Evolutionary conservation across 2,113 vertebrate genomes (phyloP).

Genomic region (Microtus ochrogaster): DNA sequence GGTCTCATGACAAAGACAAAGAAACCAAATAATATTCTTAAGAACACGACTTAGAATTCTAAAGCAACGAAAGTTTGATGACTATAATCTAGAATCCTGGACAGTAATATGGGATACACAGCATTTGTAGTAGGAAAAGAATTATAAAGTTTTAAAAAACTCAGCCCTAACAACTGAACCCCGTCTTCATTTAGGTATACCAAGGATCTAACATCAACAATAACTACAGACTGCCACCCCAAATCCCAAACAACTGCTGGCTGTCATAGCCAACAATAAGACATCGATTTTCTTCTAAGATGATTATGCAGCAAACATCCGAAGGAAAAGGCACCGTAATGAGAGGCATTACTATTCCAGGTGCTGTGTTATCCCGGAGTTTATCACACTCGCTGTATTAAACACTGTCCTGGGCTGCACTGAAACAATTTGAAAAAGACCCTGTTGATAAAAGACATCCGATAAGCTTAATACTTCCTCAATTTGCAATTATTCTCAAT

Average conservation of each 20-base stretch:
- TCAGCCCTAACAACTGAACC: not conserved
- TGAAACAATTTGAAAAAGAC: not conserved
- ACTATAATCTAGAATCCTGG: constrained; percentile 11
- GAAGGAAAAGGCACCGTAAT: not conserved
- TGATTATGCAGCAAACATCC: not conserved
- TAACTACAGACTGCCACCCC: constrained; percentile 8
- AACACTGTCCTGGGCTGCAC: not conserved
- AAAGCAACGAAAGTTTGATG: not conserved
- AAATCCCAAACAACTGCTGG: not conserved
- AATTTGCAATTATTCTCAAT: not conserved
- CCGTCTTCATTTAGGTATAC: not conserved
- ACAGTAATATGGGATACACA: not conserved
- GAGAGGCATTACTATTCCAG: not conserved
- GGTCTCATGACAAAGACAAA: not conserved
- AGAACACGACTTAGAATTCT: constrained; percentile 24
- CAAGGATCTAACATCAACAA: not conserved
- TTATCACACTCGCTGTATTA: not conserved
- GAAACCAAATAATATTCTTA: not conserved
- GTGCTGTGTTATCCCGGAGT: not conserved
- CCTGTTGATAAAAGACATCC: not conserved
- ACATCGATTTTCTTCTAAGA: not conserved
- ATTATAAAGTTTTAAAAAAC: not conserved
- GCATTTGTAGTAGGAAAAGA: constrained; percentile 21
- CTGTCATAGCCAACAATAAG: not conserved
- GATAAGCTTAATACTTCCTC: not conserved